A percentile compares a stretch with the other conserved stretches of the same genome.
Conservation (phyloP, 2,888 invertebrate species). For the Alloplasta piceator region DNA sequence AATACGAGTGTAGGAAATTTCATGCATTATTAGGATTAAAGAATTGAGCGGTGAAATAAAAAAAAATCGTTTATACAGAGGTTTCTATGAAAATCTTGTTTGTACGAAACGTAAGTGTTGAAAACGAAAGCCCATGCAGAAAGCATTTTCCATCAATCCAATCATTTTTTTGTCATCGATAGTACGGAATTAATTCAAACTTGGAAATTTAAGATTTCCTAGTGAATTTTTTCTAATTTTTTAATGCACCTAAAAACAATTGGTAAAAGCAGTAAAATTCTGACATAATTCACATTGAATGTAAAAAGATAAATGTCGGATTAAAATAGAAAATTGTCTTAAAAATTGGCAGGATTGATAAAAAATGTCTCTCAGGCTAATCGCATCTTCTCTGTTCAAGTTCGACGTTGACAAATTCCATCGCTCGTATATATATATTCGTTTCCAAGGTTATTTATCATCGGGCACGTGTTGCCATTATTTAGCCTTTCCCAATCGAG, state of each 20-base stretch:
- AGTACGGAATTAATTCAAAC: background rate
- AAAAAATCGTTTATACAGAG: slow-evolving; percentile 42
- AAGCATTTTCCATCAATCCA: slow-evolving; percentile 14
- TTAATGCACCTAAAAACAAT: too few relatives aligned
- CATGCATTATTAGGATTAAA: slow-evolving; percentile 9
- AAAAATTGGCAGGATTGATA: background rate
- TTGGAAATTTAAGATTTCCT: background rate
- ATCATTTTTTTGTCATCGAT: background rate
- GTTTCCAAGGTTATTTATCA: slow-evolving; percentile 4
- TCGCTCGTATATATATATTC: background rate
- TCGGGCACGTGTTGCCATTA: slow-evolving; percentile 2
- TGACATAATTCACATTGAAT: too few relatives aligned
- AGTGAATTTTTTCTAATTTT: background rate
- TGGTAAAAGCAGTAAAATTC: too few relatives aligned
- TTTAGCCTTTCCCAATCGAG: background rate
- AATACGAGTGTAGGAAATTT: slow-evolving; percentile 35
- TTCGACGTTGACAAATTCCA: background rate
- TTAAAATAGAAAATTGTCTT: too few relatives aligned
- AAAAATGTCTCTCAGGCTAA: background rate
- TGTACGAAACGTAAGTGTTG: slow-evolving; percentile 37
- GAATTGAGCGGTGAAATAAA: slow-evolving; percentile 21
- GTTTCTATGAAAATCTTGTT: slow-evolving; percentile 35
- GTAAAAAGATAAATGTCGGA: too few relatives aligned
- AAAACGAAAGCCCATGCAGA: slow-evolving; percentile 28
- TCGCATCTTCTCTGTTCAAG: background rate